Evolutionary conservation across 1,140 invertebrate species (phyloP).

Genomic region (Oedothorax gibbosus): DNA sequence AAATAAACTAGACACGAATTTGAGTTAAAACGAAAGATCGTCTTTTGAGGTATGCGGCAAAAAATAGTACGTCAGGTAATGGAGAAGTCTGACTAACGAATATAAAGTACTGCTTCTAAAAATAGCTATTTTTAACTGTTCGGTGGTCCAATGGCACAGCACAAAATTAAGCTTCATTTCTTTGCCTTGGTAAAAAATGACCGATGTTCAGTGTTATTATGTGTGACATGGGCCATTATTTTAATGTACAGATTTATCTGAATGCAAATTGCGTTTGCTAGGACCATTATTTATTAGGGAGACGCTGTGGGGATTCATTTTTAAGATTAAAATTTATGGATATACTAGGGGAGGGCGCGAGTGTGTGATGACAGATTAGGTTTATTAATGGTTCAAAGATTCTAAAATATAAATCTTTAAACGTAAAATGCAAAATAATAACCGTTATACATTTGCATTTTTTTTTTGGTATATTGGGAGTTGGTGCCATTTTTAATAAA

Average conservation of each 20-base stretch:
- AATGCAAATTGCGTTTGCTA: slow-evolving; percentile 53
- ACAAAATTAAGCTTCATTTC: slow-evolving; percentile 37
- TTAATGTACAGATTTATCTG: slow-evolving; percentile 25
- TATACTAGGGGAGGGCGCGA: neutral
- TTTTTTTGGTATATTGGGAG: slow-evolving; percentile 2
- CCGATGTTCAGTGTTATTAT: too few species aligned
- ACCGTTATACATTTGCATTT: neutral
- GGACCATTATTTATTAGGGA: slow-evolving; percentile 55
- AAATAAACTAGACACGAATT: slow-evolving; percentile 52
- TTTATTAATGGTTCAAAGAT: slow-evolving; percentile 48
- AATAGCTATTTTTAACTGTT: slow-evolving; percentile 45
- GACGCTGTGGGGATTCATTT: slow-evolving; percentile 43
- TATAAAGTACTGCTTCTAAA: slow-evolving; percentile 35
- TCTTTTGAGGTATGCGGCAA: slow-evolving; percentile 7
- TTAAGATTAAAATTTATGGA: slow-evolving; percentile 59
- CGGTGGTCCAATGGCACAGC: neutral
- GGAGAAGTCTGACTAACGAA: slow-evolving; percentile 33
- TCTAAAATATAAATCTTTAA: slow-evolving; percentile 11
- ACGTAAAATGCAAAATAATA: slow-evolving; percentile 36
- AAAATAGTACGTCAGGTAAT: slow-evolving; percentile 37
- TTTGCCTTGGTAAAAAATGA: too few species aligned
- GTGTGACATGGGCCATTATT: too few species aligned
- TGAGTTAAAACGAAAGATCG: slow-evolving; percentile 1
- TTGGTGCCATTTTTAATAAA: neutral
- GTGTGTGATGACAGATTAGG: slow-evolving; percentile 45